Conservation (phyloP, 1,140 invertebrate genomes). For the Lordiphosa mommai region DNA sequence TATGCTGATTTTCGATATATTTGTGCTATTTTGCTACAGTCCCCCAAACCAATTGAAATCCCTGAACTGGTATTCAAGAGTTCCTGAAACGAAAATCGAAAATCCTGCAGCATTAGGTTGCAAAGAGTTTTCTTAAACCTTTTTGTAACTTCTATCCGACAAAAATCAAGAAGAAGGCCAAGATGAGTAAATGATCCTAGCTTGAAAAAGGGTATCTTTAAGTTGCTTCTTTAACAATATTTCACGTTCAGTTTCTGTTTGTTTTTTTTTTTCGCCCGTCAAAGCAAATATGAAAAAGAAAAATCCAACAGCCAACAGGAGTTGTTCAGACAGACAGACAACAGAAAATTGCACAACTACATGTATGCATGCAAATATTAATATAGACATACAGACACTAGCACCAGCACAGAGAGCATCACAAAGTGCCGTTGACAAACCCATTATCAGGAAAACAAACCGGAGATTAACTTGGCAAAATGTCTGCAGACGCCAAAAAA, state of each 20-base stretch:
- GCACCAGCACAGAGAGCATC: conserved; percentile 21
- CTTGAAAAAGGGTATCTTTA: too few relatives aligned
- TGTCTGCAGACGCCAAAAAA: conserved; percentile 70
- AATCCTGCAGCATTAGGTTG: too few relatives aligned
- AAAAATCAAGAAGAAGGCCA: too few relatives aligned
- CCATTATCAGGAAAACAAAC: conserved; percentile 78
- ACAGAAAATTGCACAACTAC: conserved; percentile 37
- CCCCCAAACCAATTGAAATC: too few relatives aligned
- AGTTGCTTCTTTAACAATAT: neutral
- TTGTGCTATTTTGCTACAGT: too few relatives aligned
- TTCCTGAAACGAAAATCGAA: too few relatives aligned
- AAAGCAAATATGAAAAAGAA: conserved; percentile 22
- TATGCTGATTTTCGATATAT: too few relatives aligned
- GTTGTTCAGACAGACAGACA: conserved; percentile 20
- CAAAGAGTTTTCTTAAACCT: too few relatives aligned
- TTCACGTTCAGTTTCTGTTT: neutral
- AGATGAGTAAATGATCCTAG: too few relatives aligned
- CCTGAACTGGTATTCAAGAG: too few relatives aligned
- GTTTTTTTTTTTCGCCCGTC: conserved; percentile 4
- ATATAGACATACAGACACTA: conserved; percentile 30
- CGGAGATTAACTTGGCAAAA: conserved; percentile 77
- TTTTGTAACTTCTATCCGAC: too few relatives aligned
- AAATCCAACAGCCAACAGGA: conserved; percentile 4
- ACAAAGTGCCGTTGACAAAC: conserved; percentile 73
- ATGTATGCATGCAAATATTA: conserved; percentile 37